Evolutionary conservation across 2,888 invertebrate species (phyloP), one percentile per base, ranked within the genome.

Genomic region (Horisme vitalbata): DNA sequence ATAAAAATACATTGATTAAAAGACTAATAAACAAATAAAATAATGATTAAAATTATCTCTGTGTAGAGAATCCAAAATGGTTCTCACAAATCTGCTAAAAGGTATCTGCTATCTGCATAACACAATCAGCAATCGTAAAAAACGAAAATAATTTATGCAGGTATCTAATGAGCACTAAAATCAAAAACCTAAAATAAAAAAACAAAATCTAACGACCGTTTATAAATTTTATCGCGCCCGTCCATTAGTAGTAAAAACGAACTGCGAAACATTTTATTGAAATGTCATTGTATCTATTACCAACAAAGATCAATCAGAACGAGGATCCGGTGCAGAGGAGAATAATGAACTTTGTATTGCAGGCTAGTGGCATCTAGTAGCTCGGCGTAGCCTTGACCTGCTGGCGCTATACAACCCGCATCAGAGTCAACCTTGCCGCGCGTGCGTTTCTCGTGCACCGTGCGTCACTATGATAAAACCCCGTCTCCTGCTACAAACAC

Each of bases 361-460:
- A 67, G 82, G 79, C 71, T 78, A 80, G 66, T 59, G 67, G 63
- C 66, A 63, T 49, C 48, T 35, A 48, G 32, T 32, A 57, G 67
- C 65, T 59, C 64, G 65, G 63, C 50, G 68, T 74, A 84, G 71
- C 75, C 76, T 78, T 79, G 78, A 79, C 78, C 78, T n/a, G n/a
- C n/a, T n/a, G n/a, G n/a, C 57, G 76, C 39, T 45, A 38, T 21
- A 12, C 39, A 35, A 39, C 48, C 48, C 39, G 48, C 48, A 44
- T 45, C 39, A 39, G 39, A 49, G 39, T 49, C 48, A 44, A 48
- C 12, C 24, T 21, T 14, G 10, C 41, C 27, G 28, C 34, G 41
- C 44, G 44, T 52, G 52, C 32, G 30, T 12, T 24, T 35, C 35
- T 12, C 38, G 43, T 48, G 38, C 33, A 26, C 11, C 9, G 23